Conservation (phyloP, 2,888 invertebrate species). For the Exocentrus adspersus region DNA sequence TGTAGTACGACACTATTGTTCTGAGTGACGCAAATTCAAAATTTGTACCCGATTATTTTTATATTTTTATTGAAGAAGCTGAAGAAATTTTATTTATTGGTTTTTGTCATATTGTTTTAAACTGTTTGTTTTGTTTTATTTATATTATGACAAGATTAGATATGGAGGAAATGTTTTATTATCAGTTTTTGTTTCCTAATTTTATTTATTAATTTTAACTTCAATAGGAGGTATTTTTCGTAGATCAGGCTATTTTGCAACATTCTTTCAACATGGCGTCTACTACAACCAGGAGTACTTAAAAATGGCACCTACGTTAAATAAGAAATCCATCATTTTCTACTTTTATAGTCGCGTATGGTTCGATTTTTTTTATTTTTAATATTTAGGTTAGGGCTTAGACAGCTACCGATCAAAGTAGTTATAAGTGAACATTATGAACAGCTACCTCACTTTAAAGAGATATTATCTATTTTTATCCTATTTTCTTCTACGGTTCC, state of each 20-base stretch:
- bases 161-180: conserved; percentile 48
- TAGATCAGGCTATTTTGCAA: conserved; percentile 48
- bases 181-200: conserved; percentile 53
- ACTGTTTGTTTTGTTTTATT: conserved; percentile 53
- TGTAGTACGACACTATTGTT: conserved; percentile 58
- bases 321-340: conserved; percentile 49
- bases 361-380: conserved; percentile 35
- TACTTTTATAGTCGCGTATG: conserved; percentile 36
- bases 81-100: conserved; percentile 50
- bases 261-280: conserved; percentile 52
- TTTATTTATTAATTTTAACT: conserved; percentile 41
- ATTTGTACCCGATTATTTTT: conserved; percentile 50
- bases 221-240: conserved; percentile 51
- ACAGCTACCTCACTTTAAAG: conserved; percentile 52
- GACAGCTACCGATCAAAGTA: conserved; percentile 36
- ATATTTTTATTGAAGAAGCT: conserved; percentile 38
- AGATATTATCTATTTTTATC: conserved; percentile 47
- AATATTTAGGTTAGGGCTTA: conserved; percentile 32
- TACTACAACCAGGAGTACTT: conserved; percentile 54
- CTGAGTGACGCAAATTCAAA: conserved; percentile 54
- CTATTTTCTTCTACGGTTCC: conserved; percentile 49
- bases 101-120: conserved; percentile 52
- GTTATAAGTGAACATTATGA: conserved; percentile 34
- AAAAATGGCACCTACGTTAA: conserved; percentile 56
- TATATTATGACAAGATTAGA: conserved; percentile 59